phyloP scores from a whole-genome alignment of 64 coral and sea anemone genomes.

The Platygyra sinensis region DNA sequence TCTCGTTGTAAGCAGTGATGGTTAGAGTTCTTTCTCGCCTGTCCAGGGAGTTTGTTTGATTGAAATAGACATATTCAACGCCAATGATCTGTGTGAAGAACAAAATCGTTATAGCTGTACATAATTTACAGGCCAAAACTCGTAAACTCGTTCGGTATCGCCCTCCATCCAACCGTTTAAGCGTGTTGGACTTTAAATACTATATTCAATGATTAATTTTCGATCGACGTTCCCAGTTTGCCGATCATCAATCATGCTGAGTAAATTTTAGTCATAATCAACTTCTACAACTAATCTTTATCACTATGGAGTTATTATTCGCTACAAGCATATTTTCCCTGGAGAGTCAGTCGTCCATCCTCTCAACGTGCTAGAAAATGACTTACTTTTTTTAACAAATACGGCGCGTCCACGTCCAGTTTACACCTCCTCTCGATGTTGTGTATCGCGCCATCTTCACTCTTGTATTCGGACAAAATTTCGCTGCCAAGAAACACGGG shows the following conservation, averaged over 20 bases:
- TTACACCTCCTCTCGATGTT: constrained; percentile 83
- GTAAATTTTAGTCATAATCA: neutral
- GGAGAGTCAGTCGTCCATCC: neutral
- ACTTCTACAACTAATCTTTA: neutral
- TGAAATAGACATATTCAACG: constrained; percentile 96
- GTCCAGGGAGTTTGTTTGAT: constrained; percentile 89
- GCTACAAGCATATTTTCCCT: neutral
- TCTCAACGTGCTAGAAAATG: neutral
- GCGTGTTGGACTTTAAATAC: too few species aligned
- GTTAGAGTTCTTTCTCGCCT: constrained; percentile 80
- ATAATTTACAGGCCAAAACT: neutral
- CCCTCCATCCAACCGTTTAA: too few species aligned
- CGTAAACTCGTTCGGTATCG: too few species aligned
- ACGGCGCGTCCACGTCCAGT: constrained; percentile 90
- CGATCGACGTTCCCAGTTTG: too few species aligned
- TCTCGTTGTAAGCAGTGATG: constrained; percentile 92
- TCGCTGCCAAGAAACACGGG: constrained; percentile 96
- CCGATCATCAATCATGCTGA: too few species aligned
- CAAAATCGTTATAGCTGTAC: neutral
- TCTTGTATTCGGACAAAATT: constrained; percentile 85
- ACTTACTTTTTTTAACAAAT: constrained; percentile 93
- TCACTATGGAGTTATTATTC: neutral
- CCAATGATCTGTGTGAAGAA: constrained; percentile 82
- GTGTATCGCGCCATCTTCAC: constrained; percentile 89
- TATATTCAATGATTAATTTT: too few species aligned